Evolutionary conservation across 1,140 invertebrate species (phyloP).

Genomic region (Holotrichia oblita): DNA sequence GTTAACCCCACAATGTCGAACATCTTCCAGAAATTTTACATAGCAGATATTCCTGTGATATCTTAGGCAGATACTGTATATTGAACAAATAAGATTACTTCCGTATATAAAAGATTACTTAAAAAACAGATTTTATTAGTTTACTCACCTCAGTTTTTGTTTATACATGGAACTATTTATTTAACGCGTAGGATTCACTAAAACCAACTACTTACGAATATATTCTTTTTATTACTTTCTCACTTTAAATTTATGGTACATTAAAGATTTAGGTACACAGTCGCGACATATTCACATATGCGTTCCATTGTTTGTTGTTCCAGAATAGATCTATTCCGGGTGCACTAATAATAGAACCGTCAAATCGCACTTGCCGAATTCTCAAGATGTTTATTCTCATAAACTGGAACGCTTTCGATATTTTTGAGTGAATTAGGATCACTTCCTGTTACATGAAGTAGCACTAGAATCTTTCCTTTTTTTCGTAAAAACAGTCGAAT

Average conservation of each 20-base stretch:
- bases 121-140: no score
- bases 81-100: no score
- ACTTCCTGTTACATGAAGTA: not conserved
- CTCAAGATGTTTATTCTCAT: constrained; percentile 11
- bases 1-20: no score
- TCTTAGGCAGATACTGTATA: no score
- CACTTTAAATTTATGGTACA: not conserved
- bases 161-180: no score
- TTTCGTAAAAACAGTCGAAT: no score
- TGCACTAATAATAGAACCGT: not conserved
- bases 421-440: not conserved
- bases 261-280: not conserved
- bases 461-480: not conserved
- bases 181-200: no score
- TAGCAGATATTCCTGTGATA: no score
- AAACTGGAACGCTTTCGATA: constrained; percentile 7
- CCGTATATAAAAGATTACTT: no score
- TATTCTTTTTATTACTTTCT: not conserved
- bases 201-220: no score
- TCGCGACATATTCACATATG: not conserved
- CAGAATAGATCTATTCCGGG: constrained; percentile 11
- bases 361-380: constrained; percentile 15
- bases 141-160: no score
- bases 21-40: no score
- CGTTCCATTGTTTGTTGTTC: not conserved